Base-by-base conservation (phyloP, 2,113 vertebrate species). In the Onychorhynchus coronatus region DNA sequence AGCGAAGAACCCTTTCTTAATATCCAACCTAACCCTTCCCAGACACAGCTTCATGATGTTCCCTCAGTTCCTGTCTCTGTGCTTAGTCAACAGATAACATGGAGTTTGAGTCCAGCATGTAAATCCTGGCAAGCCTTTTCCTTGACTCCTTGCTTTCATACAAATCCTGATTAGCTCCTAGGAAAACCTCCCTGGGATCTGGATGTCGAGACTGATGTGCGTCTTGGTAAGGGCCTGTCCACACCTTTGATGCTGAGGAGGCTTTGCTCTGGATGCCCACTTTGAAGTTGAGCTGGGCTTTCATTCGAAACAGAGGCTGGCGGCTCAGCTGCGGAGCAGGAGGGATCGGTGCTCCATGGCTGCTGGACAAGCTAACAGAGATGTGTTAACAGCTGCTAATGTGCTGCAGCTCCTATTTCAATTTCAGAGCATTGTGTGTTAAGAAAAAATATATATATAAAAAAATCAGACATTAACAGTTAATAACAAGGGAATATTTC, bases 301-400 rank as follows among this genome's bases (percentile, higher is more conserved):
- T 96, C 95, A 91, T 95, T 95, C 8, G 30, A 94, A 96, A 93
- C 89, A 96, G 91, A 97, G 35, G 70, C 28, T 37, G 49, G 28
- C 2, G 0, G 62, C 78, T 96, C 89, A 93, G 89, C 87, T 95
- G 82, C 0, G 0, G 72, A 94, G 85, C 91, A 94, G 83, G 80
- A 96, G 76, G 58, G 35, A 89, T 84, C 56, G 74, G 55, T 49
- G 63, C 37, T 90, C 63, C 46, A 28, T 4, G 58, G 59, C 76
- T 86, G 55, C 83, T 86, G 92, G 80, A 92, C 85, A 94, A 90
- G 73, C 92, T 86, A 82, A 81, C 79, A 79, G 85, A 47, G 86
- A 96, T 5, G 76, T 97, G 96, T 87, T 96, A 97, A 96, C 96
- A 97, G 93, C 95, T 94, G 83, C 49, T 96, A 86, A 95, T 84